Conservation (phyloP, 2,113 vertebrate genomes). For the Herpetotheres cachinnans region DNA sequence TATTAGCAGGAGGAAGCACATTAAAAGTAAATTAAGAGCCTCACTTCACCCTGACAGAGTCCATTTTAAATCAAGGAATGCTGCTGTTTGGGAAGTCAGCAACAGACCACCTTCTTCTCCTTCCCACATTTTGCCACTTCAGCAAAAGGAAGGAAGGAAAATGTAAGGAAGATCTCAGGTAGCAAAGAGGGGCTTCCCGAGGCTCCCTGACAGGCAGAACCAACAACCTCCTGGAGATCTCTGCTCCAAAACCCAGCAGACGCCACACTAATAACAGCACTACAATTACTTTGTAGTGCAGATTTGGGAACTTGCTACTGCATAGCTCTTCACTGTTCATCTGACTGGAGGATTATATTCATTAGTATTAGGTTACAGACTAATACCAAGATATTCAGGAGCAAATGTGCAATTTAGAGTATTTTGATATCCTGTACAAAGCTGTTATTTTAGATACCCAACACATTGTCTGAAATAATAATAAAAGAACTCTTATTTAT, state of each 20-base stretch:
- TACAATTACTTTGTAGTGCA: not conserved
- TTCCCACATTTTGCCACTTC: not conserved
- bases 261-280: not conserved
- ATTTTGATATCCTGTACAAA: not conserved
- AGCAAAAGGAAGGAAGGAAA: not conserved
- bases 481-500: not conserved
- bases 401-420: not conserved
- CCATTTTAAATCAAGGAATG: constrained; percentile 20
- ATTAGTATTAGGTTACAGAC: not conserved
- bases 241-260: not conserved
- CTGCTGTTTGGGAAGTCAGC: not conserved
- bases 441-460: not conserved
- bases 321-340: not conserved
- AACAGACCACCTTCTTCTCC: not conserved
- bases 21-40: constrained; percentile 11
- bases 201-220: not conserved
- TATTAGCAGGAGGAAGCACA: not conserved
- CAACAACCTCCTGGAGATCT: not conserved
- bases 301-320: not conserved
- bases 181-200: not conserved
- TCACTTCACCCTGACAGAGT: not conserved
- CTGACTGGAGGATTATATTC: not conserved
- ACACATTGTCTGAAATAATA: not conserved
- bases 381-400: not conserved
- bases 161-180: fast-evolving